Evolutionary conservation across 1,140 invertebrate species (phyloP), one percentile per base, ranked within the genome.

Genomic region (Tenebrio molitor): DNA sequence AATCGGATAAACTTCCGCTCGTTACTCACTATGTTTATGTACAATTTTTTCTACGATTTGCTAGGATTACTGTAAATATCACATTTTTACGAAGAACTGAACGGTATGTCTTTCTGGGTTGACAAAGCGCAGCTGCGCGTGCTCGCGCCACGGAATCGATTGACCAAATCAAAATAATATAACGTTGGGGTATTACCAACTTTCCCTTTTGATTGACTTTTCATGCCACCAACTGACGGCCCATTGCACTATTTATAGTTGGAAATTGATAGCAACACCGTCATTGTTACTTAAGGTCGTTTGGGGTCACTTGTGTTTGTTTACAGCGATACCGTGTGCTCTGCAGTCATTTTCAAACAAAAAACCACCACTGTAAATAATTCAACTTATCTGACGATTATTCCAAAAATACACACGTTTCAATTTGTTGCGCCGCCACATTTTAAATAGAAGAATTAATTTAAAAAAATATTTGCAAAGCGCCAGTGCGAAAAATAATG

Each of bases 21-120:
- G 19, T 66, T 23, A 34, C 23, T 44, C 42, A 46, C 42, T 44
- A 66, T 21, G n/a, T 46, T 14, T n/a, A 33, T 23, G 17, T 42
- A 12, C 19, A 44, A 14, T 66, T 41, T 65, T 39, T 39, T 7
- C 36, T 39, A 39, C 36, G 36, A 12, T 7, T 39, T 19, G n/a
- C 19, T 66, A 29, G n/a, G 16, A 42, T 66, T 66, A 23, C 63
- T 36, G 68, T 70, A 70, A 62, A 70, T 70, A 50, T 70, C 68
- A 44, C 68, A 70, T 62, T 62, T 70, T 70, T 69, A 21, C 29
- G 29, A 21, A 58, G 50, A 66, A 66, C 42, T 70, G 50, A 41
- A n/a, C 36, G 39, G 53, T 41, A 21, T 17, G 12, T 62, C 19
- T 25, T 34, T 62, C 19, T 23, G n/a, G 67, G n/a, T 23, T 36